A percentile compares a stretch with the other conserved stretches of the same genome.
Conservation (phyloP, 2,888 invertebrate species). For the Brenthis daphne region DNA sequence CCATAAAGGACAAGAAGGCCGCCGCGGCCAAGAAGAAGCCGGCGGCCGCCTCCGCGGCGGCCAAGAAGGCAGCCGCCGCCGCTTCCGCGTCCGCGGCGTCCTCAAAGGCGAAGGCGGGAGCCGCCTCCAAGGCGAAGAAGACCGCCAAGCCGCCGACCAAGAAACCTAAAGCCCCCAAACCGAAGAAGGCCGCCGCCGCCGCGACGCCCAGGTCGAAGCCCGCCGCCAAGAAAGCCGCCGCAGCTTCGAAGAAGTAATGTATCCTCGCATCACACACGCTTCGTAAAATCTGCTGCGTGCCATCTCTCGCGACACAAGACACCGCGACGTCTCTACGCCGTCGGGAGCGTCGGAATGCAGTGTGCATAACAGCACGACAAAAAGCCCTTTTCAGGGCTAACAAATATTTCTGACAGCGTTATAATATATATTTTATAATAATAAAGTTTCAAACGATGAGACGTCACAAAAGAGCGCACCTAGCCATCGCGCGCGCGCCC, state of each 20-base stretch:
- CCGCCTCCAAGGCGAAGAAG: conserved; percentile 47
- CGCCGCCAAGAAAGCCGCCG: conserved; percentile 41
- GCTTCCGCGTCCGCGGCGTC: conserved; percentile 47
- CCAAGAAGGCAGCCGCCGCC: conserved; percentile 29
- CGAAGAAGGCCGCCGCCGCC: conserved; percentile 29
- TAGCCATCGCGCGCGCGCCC: too few species aligned
- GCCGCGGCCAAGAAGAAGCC: conserved; percentile 50
- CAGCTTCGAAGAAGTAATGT: conserved; percentile 43
- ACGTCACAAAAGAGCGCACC: too few species aligned
- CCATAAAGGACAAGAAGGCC: conserved; percentile 47
- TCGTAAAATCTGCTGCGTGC: conserved; percentile 21
- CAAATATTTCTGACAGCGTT: conserved; percentile 48
- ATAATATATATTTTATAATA: too few species aligned
- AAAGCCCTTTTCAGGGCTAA: conserved; percentile 52
- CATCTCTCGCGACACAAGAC: neutral
- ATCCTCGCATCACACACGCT: too few species aligned
- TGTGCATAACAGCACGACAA: conserved; percentile 1
- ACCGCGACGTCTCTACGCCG: too few species aligned
- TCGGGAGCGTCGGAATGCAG: neutral
- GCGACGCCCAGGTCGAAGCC: conserved; percentile 43
- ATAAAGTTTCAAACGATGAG: too few species aligned
- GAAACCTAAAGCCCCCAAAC: conserved; percentile 7
- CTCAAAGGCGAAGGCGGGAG: conserved; percentile 36
- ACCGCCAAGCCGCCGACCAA: conserved; percentile 45
- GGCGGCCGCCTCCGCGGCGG: conserved; percentile 27